Percentiles rank a stretch among this genome's conserved stretches.
These are phyloP conservation scores for Drosophila ercepeae DNA, from an alignment of 1,140 invertebrate genomes.

Conservation along the genomic window DNA sequence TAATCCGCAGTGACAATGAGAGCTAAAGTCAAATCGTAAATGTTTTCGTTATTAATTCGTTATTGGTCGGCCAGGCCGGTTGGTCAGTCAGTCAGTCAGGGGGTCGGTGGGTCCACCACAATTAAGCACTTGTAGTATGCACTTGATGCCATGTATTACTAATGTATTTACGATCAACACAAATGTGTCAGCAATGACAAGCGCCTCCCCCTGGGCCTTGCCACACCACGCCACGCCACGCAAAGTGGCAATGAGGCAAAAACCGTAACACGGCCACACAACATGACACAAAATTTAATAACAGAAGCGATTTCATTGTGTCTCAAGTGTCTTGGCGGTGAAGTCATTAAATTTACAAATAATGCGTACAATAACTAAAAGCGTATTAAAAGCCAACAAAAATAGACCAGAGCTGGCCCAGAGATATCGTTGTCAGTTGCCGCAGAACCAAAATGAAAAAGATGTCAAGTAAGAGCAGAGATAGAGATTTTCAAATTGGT, in stretches of 20 bases:
- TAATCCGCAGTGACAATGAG: constrained; percentile 54
- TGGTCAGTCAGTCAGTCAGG: constrained; percentile 21
- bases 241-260: constrained; percentile 71
- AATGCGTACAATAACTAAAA: constrained; percentile 76
- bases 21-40: constrained; percentile 62
- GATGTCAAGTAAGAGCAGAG: constrained; percentile 47
- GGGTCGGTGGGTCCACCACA: constrained; percentile 16
- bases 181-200: constrained; percentile 73
- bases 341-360: constrained; percentile 81
- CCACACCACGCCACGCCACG: constrained; percentile 6
- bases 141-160: constrained; percentile 62
- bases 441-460: constrained; percentile 63
- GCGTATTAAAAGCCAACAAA: constrained; percentile 53
- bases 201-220: background rate
- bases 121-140: constrained; percentile 40
- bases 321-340: constrained; percentile 48
- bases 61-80: constrained; percentile 8
- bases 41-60: constrained; percentile 68
- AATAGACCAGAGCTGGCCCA: constrained; percentile 30
- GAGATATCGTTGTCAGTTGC: constrained; percentile 24
- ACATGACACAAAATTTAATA: constrained; percentile 66
- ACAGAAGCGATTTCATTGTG: constrained; percentile 60
- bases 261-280: constrained; percentile 79
- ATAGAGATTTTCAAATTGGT: no score
- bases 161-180: constrained; percentile 76